These are phyloP conservation scores for Halcyon smyrnensis DNA, from an alignment of 2,797 vertebrate species.

Conservation along the genomic window DNA sequence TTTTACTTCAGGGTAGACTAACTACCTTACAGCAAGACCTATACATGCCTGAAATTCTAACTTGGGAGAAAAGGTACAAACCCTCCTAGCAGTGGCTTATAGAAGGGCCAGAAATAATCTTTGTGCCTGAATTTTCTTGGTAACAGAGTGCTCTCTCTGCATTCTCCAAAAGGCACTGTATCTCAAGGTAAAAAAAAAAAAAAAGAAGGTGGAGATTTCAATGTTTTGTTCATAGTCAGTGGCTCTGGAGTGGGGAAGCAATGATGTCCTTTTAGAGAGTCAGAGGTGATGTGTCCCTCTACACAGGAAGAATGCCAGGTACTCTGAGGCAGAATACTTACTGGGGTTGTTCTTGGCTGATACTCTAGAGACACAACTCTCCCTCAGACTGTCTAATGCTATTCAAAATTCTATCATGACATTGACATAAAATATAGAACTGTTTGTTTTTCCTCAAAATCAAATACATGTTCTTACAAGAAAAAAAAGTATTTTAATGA, in stretches of 20 bases:
- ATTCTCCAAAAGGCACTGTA: not conserved
- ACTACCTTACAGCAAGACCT: not conserved
- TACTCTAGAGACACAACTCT: not conserved
- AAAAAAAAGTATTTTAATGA: not conserved
- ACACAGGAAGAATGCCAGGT: not conserved
- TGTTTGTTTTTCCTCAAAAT: not conserved
- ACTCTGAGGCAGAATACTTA: not conserved
- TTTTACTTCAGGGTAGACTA: not conserved
- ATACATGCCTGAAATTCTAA: not conserved
- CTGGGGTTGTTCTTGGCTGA: not conserved
- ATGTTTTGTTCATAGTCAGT: not conserved
- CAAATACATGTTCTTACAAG: not conserved
- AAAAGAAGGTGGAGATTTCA: not conserved
- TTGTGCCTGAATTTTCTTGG: not conserved
- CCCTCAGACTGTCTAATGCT: not conserved
- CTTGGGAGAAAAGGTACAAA: not conserved
- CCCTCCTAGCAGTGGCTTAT: not conserved
- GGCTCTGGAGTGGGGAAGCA: not conserved
- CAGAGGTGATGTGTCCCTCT: not conserved
- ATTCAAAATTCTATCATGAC: not conserved
- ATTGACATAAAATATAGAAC: not conserved
- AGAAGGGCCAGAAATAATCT: not conserved
- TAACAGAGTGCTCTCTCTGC: not conserved
- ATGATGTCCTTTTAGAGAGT: not conserved
- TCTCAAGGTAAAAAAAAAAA: not conserved